Evolutionary conservation across 2,797 vertebrate species (phyloP).

Genomic region (Pangasius sanitwongsei): DNA sequence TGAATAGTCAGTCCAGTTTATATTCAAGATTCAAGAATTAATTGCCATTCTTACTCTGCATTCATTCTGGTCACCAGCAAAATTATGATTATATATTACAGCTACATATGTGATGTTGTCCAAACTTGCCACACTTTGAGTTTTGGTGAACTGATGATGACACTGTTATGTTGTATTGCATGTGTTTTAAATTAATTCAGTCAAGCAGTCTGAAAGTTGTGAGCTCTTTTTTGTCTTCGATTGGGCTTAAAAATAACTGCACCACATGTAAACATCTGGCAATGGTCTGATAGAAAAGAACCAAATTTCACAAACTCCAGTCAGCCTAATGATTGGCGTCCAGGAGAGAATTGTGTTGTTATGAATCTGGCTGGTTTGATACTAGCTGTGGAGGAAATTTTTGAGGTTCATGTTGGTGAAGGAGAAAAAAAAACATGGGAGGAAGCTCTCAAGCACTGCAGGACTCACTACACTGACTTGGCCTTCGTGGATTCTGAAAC

Average conservation of each 20-base stretch:
- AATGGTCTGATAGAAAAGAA: constrained; percentile 17
- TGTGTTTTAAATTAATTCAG: too few species aligned
- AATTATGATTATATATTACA: background rate
- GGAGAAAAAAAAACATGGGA: background rate
- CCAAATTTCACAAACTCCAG: background rate
- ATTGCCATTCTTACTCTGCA: background rate
- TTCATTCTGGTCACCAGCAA: background rate
- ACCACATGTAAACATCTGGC: background rate
- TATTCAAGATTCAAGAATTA: background rate
- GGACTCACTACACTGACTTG: background rate
- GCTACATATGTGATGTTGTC: background rate
- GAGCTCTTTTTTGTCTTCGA: constrained; percentile 16
- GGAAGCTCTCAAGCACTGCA: background rate
- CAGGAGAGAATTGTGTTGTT: constrained; percentile 4
- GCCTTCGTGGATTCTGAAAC: background rate
- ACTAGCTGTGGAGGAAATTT: background rate
- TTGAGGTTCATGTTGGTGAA: background rate
- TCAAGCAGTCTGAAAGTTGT: too few species aligned
- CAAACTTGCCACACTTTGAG: background rate
- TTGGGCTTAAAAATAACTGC: constrained; percentile 26
- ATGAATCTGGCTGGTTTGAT: background rate
- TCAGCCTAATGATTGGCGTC: rapidly evolving
- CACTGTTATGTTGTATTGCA: too few species aligned
- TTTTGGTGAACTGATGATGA: background rate
- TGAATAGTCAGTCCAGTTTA: too few species aligned